Percentiles rank a stretch among this genome's conserved stretches.
These are phyloP conservation scores for Netelia melanura DNA, from an alignment of 2,888 invertebrate species.

Conservation along the genomic window DNA sequence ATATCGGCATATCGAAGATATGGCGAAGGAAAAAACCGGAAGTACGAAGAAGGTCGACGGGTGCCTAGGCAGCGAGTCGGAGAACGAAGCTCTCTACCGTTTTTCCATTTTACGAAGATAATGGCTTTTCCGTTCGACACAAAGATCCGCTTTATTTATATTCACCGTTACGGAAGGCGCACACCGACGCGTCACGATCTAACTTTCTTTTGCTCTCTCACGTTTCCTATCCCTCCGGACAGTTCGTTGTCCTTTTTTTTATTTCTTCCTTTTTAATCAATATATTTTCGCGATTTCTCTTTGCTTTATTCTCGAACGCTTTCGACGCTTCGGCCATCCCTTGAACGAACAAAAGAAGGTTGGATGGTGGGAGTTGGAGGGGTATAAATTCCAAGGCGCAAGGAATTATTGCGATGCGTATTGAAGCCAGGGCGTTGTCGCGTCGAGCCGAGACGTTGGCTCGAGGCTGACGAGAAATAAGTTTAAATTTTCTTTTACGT, in stretches of 20 bases:
- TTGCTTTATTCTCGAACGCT: constrained; percentile 15
- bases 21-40: constrained; percentile 36
- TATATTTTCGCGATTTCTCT: constrained; percentile 37
- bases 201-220: constrained; percentile 33
- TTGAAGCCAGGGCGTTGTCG: no score
- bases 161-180: constrained; percentile 57
- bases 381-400: constrained; percentile 14
- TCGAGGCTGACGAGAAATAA: no score
- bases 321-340: background rate
- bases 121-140: constrained; percentile 66
- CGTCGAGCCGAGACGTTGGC: no score
- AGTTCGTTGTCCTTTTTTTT: background rate
- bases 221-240: background rate
- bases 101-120: constrained; percentile 66
- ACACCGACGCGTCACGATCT: constrained; percentile 48
- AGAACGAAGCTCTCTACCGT: constrained; percentile 43
- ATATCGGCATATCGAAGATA: background rate
- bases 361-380: no score
- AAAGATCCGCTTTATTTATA: constrained; percentile 67
- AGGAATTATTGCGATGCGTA: no score
- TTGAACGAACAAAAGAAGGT: background rate
- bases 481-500: no score
- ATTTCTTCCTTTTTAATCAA: constrained; percentile 27
- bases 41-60: constrained; percentile 46
- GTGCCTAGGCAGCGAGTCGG: constrained; percentile 28